Percentiles rank a stretch among this genome's conserved stretches.
These are phyloP conservation scores for Sinocyclocheilus anshuiensis DNA, from an alignment of 2,113 vertebrate genomes.

Conservation along the genomic window DNA sequence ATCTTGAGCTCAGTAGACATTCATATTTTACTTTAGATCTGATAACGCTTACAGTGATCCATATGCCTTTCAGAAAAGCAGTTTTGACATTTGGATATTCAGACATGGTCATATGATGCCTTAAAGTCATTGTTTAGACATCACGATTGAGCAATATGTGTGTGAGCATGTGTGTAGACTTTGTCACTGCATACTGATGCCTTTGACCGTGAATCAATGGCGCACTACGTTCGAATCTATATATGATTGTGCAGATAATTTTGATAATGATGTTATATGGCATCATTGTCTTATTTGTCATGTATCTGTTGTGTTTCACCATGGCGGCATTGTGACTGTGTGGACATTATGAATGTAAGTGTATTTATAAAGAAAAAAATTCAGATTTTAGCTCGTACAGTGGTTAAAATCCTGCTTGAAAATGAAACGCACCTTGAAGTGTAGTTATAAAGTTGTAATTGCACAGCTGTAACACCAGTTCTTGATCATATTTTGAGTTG, in stretches of 20 bases:
- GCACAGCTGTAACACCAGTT: background rate
- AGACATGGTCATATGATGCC: too few species aligned
- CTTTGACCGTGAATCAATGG: background rate
- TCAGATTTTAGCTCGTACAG: background rate
- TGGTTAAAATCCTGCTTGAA: too few species aligned
- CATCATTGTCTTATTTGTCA: background rate
- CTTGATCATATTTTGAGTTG: background rate
- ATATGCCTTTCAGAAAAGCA: too few species aligned
- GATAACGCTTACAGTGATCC: too few species aligned
- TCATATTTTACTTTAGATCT: too few species aligned
- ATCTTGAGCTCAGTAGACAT: too few species aligned
- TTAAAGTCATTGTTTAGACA: too few species aligned
- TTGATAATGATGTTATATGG: background rate
- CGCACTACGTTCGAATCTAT: background rate
- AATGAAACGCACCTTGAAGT: background rate
- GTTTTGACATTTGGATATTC: too few species aligned
- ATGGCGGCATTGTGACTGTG: background rate
- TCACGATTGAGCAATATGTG: background rate
- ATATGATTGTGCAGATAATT: too few species aligned
- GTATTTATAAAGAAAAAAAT: too few species aligned
- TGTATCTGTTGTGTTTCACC: background rate
- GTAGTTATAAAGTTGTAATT: background rate
- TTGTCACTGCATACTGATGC: background rate
- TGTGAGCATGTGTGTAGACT: background rate
- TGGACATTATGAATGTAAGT: background rate